phyloP scores from a whole-genome alignment of 2,113 vertebrate species.

The Anarhynchus alexandrinus region DNA sequence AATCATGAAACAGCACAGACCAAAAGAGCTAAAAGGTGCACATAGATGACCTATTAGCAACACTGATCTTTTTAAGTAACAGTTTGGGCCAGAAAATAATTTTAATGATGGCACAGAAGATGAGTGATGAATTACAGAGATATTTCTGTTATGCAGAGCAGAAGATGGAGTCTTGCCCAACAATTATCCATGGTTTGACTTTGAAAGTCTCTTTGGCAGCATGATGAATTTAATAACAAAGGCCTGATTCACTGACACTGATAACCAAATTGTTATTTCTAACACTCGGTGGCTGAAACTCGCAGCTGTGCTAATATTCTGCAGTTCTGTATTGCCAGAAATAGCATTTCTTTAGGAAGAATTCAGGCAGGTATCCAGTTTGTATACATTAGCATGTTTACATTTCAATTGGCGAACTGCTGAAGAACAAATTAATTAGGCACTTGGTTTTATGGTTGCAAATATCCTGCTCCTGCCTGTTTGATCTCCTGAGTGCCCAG shows the following conservation, averaged over 20 bases:
- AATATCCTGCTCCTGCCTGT: not conserved
- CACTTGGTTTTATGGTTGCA: not conserved
- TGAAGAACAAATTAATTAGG: not conserved
- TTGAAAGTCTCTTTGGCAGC: constrained; percentile 44
- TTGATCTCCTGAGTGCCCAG: not conserved
- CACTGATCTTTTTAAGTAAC: not conserved
- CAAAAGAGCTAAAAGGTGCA: not conserved
- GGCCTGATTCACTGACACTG: constrained; percentile 16
- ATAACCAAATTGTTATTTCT: constrained; percentile 20
- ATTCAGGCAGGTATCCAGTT: constrained; percentile 41
- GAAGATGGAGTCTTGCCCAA: constrained; percentile 26
- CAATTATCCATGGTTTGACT: not conserved
- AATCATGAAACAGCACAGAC: not conserved
- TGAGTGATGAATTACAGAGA: constrained; percentile 3
- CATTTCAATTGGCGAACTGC: not conserved
- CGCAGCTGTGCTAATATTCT: not conserved
- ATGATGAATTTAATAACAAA: constrained; percentile 50
- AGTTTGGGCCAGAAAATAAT: not conserved
- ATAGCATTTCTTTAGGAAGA: constrained; percentile 8
- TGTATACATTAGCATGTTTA: constrained; percentile 7
- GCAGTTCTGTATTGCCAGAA: not conserved
- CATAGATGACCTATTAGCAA: not conserved
- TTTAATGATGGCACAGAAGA: not conserved
- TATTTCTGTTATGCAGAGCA: not conserved
- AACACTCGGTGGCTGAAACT: not conserved